phyloP scores from a whole-genome alignment of 1,140 invertebrate species.

The Drosophila sucinea region DNA sequence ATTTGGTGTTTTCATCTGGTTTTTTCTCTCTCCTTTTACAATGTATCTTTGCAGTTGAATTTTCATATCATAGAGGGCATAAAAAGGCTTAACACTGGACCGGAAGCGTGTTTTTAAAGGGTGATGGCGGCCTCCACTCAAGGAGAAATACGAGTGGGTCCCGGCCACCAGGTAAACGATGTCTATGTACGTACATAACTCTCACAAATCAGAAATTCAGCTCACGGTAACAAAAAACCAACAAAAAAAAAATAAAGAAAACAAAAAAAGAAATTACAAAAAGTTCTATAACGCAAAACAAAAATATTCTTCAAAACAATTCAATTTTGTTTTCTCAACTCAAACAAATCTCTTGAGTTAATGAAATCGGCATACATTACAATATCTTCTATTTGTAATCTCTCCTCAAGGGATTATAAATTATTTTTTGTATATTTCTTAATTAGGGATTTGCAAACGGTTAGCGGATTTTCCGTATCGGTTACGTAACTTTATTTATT shows the following conservation, averaged over 20 bases:
- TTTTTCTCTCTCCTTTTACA: slow-evolving; percentile 32
- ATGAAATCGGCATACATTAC: neutral
- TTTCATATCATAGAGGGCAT: slow-evolving; percentile 82
- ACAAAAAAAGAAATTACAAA: slow-evolving; percentile 54
- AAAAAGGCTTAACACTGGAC: slow-evolving; percentile 83
- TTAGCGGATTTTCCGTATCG: neutral
- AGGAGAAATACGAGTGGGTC: slow-evolving; percentile 97
- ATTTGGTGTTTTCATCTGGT: slow-evolving; percentile 28
- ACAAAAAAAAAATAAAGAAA: slow-evolving; percentile 26
- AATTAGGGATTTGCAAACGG: neutral
- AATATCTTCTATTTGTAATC: neutral
- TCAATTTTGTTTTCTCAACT: slow-evolving; percentile 24
- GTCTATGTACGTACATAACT: slow-evolving; percentile 86
- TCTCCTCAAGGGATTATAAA: neutral
- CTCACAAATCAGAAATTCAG: slow-evolving; percentile 83
- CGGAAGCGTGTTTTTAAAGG: slow-evolving; percentile 83
- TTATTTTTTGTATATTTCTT: neutral
- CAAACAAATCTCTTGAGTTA: slow-evolving; percentile 1
- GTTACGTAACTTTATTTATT: neutral
- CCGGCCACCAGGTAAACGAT: slow-evolving; percentile 94
- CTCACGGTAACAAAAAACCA: slow-evolving; percentile 84
- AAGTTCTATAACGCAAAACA: slow-evolving; percentile 66
- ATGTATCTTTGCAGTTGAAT: slow-evolving; percentile 71
- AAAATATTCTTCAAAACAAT: neutral
- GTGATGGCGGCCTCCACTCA: slow-evolving; percentile 89